Percentiles rank a stretch among this genome's conserved stretches.
These are phyloP conservation scores for Leiothrix lutea DNA, from an alignment of 2,113 vertebrate species.

Conservation along the genomic window DNA sequence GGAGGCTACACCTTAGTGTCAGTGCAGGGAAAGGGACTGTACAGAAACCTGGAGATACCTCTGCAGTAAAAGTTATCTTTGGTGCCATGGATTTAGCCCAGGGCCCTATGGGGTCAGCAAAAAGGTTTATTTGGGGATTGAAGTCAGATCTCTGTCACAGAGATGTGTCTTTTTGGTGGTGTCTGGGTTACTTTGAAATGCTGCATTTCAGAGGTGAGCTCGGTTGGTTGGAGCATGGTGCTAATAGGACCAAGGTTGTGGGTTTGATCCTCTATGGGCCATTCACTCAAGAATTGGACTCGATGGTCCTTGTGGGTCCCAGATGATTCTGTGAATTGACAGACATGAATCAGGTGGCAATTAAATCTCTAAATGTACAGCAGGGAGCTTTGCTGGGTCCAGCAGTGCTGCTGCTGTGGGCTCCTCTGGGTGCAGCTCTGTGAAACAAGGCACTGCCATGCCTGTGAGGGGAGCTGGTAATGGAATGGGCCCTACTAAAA, in stretches of 20 bases:
- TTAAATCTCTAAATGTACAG: not conserved
- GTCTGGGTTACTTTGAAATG: not conserved
- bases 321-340: not conserved
- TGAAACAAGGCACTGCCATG: rapidly evolving
- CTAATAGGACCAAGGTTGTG: not conserved
- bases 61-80: not conserved
- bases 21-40: too few relatives aligned
- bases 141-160: not conserved
- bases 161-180: not conserved
- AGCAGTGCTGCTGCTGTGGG: not conserved
- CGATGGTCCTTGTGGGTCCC: not conserved
- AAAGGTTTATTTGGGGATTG: not conserved
- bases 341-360: not conserved
- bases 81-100: not conserved
- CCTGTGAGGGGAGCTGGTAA: not conserved
- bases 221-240: not conserved
- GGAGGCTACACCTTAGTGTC: not conserved
- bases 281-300: not conserved
- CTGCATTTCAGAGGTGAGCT: not conserved
- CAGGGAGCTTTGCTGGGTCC: not conserved
- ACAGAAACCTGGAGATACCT: not conserved
- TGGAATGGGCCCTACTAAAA: not conserved
- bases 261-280: not conserved
- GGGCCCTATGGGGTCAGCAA: not conserved
- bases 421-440: not conserved